Conservation (phyloP, 2,888 invertebrate genomes). For the Aleiodes alternator region DNA sequence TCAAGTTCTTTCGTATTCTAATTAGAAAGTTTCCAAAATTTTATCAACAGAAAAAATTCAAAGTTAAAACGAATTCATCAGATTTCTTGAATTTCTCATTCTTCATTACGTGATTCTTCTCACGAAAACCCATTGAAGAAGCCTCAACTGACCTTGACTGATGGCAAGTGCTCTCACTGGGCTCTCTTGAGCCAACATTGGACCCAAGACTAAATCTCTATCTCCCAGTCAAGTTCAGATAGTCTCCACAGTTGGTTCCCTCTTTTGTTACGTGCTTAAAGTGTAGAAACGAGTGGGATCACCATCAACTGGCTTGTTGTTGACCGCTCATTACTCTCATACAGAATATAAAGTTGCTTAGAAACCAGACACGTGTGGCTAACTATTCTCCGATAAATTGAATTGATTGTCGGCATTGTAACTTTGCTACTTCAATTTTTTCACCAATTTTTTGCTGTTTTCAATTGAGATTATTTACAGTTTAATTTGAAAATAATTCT, state of each 20-base stretch:
- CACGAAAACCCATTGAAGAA: neutral
- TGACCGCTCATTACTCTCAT: neutral
- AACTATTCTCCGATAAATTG: neutral
- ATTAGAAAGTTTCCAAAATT: no score
- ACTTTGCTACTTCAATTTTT: no score
- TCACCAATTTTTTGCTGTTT: no score
- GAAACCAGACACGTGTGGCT: neutral
- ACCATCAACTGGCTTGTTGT: neutral
- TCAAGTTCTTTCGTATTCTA: no score
- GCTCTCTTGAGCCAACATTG: neutral
- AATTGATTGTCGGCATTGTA: no score
- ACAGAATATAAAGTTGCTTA: neutral
- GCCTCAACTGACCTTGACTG: constrained; percentile 20
- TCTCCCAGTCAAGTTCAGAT: constrained; percentile 27
- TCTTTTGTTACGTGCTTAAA: neutral
- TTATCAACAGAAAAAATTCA: no score
- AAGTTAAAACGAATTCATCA: no score
- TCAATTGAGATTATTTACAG: no score
- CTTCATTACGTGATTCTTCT: neutral
- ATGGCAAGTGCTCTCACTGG: neutral
- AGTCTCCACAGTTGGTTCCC: neutral
- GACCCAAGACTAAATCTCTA: constrained; percentile 4
- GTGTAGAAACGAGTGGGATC: constrained; percentile 12
- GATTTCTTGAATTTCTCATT: no score
- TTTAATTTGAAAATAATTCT: no score